These are phyloP conservation scores for Anaspis maculata DNA, from an alignment of 2,888 invertebrate genomes.

Conservation along the genomic window DNA sequence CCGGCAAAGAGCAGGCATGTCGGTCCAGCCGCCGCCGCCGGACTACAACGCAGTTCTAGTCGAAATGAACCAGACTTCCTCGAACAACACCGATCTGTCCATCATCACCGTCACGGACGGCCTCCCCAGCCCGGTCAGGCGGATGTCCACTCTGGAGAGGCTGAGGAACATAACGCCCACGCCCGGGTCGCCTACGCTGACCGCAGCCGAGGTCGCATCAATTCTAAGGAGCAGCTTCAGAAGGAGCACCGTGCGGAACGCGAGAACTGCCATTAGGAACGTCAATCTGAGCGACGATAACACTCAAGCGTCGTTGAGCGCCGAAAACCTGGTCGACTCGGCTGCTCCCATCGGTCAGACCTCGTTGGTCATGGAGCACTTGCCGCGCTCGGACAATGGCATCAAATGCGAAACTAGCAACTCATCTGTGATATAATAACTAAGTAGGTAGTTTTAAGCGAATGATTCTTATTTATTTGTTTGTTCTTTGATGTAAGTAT, in stretches of 20 bases:
- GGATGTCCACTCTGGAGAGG: constrained; percentile 30
- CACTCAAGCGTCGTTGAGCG: constrained; percentile 42
- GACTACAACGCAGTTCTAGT: constrained; percentile 55
- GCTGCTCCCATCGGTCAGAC: constrained; percentile 51
- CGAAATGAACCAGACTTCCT: constrained; percentile 49
- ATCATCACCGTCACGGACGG: constrained; percentile 7
- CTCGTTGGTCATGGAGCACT: constrained; percentile 35
- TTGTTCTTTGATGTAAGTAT: too few relatives aligned
- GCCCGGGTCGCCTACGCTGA: constrained; percentile 38
- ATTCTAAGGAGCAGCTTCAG: constrained; percentile 51
- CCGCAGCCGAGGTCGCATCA: constrained; percentile 51
- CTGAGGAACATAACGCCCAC: constrained; percentile 26
- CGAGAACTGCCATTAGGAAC: constrained; percentile 29
- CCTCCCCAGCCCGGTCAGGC: constrained; percentile 7
- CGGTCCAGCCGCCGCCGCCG: constrained; percentile 48
- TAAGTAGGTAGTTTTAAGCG: too few relatives aligned
- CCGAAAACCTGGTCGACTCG: constrained; percentile 52
- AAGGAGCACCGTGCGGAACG: constrained; percentile 39
- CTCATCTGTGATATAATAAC: constrained; percentile 42
- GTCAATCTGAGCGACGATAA: constrained; percentile 14
- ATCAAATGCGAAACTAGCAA: constrained; percentile 25
- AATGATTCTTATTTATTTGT: background rate
- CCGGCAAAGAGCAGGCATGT: constrained; percentile 17
- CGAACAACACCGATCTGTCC: constrained; percentile 17
- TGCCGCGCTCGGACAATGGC: constrained; percentile 24